Base-by-base conservation (phyloP, 2,113 vertebrate species). In the Triplophysa rosa region DNA sequence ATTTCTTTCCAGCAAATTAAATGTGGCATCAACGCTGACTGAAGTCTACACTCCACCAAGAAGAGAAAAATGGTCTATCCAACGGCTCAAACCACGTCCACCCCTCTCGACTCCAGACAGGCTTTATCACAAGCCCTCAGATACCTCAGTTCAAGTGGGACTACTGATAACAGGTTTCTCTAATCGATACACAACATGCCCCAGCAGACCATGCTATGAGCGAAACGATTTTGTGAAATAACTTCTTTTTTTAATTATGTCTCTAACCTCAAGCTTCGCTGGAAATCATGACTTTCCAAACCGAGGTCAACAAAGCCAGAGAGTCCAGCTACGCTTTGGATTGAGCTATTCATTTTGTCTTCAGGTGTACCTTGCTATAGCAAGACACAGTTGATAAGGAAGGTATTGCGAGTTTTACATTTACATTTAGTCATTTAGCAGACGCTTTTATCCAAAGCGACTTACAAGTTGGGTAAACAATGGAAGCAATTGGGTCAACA, bases 81-180 rank as follows among this genome's bases (percentile, higher is more conserved):
- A 54, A 21, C 52, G 29, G 69, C 52, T 65, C 63, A 52, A 29
- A 29, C 67, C 61, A 70, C 82, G 69, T 6, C 3, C 68, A 42
- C 59, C 23, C 52, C 11, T 64, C 73, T 76, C 21, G 54, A 67
- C 64, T 59, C 21, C 37, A 90, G 90, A 90, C 88, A 87, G 87
- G 82, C 85, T 89, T 81, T 90, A 88, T 90, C 90, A 87, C 86
- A 80, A 87, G 88, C 89, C 88, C 87, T 89, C 88, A 90, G 87
- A 86, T 91, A 87, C 85, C 86, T 89, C 87, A 84, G 87, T 88
- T 87, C 88, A 90, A 86, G 87, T 86, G 88, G 89, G 85, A 88
- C 89, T 90, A 89, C 90, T 92, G 90, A 92, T 90, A 89, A 74
- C 68, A 21, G 52, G 63, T 77, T 62, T 64, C 40, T 78, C 49